Evolutionary conservation across 2,113 vertebrate genomes (phyloP).

Genomic region (Nibea albiflora): DNA sequence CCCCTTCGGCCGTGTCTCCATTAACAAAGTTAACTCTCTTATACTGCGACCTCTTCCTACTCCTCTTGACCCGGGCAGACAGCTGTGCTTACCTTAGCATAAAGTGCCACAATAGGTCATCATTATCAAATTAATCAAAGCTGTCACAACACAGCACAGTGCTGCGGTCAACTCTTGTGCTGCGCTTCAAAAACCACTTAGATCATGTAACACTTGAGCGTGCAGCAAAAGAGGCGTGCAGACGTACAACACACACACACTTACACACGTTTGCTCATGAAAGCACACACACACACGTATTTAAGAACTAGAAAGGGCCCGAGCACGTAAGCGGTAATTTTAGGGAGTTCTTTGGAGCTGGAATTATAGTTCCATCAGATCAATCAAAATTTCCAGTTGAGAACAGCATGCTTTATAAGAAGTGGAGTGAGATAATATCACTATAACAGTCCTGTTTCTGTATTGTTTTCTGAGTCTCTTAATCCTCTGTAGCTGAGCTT

Average conservation of each 20-base stretch:
- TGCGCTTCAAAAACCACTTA: conserved; percentile 53
- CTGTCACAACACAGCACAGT: conserved; percentile 68
- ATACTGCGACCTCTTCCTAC: conserved; percentile 67
- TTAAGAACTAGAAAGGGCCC: conserved; percentile 36
- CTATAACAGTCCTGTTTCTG: neutral
- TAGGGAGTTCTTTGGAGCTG: conserved; percentile 3
- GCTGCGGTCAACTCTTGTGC: conserved; percentile 57
- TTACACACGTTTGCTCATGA: neutral
- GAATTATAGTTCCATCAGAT: neutral
- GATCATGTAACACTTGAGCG: conserved; percentile 69
- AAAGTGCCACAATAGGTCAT: conserved; percentile 81
- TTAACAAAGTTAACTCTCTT: conserved; percentile 83
- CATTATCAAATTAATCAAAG: conserved; percentile 85
- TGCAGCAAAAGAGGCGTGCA: conserved; percentile 58
- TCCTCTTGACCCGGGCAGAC: conserved; percentile 70
- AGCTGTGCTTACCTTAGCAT: conserved; percentile 85
- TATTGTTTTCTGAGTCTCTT: neutral
- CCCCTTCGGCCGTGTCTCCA: conserved; percentile 69
- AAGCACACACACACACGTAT: conserved; percentile 27
- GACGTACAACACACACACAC: neutral
- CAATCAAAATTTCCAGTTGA: neutral
- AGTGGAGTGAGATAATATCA: neutral
- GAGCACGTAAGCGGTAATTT: neutral
- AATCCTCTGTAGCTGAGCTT: neutral
- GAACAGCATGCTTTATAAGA: neutral